Conservation (phyloP, 2,888 invertebrate species). For the Atrina japonica region DNA sequence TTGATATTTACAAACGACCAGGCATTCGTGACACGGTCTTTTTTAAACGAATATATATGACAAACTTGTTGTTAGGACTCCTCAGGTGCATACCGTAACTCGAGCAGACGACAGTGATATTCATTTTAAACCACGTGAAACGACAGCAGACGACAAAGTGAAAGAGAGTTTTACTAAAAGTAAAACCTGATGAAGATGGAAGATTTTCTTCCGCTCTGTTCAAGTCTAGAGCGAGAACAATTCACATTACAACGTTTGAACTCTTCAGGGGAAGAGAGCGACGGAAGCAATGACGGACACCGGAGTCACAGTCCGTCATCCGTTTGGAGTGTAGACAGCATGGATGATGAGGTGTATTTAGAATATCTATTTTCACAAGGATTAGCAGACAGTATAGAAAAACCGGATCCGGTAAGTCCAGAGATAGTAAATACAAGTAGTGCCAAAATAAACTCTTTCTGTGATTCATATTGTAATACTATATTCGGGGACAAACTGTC, state of each 20-base stretch:
- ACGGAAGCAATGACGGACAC: conserved; percentile 61
- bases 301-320: conserved; percentile 64
- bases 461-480: conserved; percentile 52
- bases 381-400: conserved; percentile 71
- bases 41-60: no score
- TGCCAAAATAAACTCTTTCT: conserved; percentile 54
- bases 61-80: no score
- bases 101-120: conserved; percentile 18
- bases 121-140: conserved; percentile 31
- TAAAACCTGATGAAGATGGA: conserved; percentile 57
- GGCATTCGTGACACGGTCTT: no score
- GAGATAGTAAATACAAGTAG: conserved; percentile 53
- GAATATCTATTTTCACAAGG: conserved; percentile 77
- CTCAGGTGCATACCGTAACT: conserved; percentile 11
- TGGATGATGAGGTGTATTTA: conserved; percentile 74
- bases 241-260: conserved; percentile 77
- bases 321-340: conserved; percentile 64
- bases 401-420: conserved; percentile 56
- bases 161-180: conserved; percentile 13
- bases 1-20: no score
- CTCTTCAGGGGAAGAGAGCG: conserved; percentile 75
- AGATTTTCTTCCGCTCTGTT: conserved; percentile 74
- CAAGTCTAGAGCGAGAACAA: conserved; percentile 75
- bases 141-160: conserved; percentile 28
- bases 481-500: conserved; percentile 46